Percentiles rank a stretch among this genome's conserved stretches.
Evolutionary conservation across 2,113 vertebrate genomes (phyloP).

Genomic region (Apeltes quadracus): DNA sequence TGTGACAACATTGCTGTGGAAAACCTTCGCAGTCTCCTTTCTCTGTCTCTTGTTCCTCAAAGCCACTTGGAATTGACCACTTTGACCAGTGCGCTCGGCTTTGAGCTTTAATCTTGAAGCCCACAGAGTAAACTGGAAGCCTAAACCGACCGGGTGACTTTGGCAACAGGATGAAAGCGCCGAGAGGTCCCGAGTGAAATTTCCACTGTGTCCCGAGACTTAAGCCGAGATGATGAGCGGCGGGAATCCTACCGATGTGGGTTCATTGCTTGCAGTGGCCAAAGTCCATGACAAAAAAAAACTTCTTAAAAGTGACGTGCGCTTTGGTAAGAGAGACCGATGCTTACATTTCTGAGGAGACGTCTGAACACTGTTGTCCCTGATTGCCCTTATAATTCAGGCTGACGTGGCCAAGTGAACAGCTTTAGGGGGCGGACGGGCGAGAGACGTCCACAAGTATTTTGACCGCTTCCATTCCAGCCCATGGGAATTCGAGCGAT

Average conservation of each 20-base stretch:
- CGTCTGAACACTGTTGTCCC: constrained; percentile 28
- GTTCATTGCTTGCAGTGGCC: constrained; percentile 8
- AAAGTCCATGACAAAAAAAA: constrained; percentile 4
- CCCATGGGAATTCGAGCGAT: constrained; percentile 49
- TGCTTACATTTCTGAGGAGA: constrained; percentile 25
- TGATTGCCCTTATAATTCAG: constrained; percentile 45
- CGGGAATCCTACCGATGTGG: constrained; percentile 22
- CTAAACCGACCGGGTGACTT: constrained; percentile 36
- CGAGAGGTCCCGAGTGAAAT: constrained; percentile 30
- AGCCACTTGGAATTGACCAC: constrained; percentile 62
- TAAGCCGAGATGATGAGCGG: constrained; percentile 56
- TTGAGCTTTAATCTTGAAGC: constrained; percentile 42
- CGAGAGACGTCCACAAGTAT: no score
- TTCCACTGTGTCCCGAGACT: constrained; percentile 19
- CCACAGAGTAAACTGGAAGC: constrained; percentile 35
- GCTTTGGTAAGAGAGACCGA: constrained; percentile 38
- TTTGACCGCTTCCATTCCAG: constrained; percentile 57
- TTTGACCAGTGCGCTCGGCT: constrained; percentile 39
- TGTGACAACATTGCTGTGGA: constrained; percentile 75
- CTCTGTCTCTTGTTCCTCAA: constrained; percentile 28
- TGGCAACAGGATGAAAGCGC: constrained; percentile 39
- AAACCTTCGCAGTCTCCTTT: constrained; percentile 61
- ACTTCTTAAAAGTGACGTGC: constrained; percentile 36
- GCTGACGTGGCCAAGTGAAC: not conserved
- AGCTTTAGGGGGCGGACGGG: constrained; percentile 44